A percentile compares a stretch with the other conserved stretches of the same genome.
Conservation (phyloP, 2,888 invertebrate genomes). For the Xestia xanthographa region DNA sequence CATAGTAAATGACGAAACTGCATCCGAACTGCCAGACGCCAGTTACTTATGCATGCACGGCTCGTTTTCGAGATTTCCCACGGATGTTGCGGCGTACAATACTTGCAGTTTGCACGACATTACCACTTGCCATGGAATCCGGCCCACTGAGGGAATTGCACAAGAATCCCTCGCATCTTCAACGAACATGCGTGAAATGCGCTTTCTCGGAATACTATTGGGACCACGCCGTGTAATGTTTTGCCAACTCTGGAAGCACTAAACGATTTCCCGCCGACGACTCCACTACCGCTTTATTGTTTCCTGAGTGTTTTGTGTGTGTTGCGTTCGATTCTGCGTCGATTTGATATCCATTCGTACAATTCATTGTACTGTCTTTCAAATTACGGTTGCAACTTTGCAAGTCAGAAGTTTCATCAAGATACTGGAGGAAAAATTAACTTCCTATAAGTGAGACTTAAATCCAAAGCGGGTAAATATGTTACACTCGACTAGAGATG, state of each 20-base stretch:
- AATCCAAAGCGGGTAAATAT: conserved; percentile 55
- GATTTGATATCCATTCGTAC: conserved; percentile 10
- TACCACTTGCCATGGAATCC: conserved; percentile 66
- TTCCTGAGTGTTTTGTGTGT: conserved; percentile 47
- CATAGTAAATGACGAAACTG: conserved; percentile 60
- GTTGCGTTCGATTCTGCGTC: conserved; percentile 22
- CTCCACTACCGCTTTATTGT: conserved; percentile 45
- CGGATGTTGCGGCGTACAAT: conserved; percentile 72
- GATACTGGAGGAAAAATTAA: not conserved
- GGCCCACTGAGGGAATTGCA: conserved; percentile 62
- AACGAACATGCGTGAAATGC: conserved; percentile 63
- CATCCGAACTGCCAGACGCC: conserved; percentile 49
- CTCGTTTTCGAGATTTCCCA: conserved; percentile 79
- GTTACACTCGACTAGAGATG: conserved; percentile 69
- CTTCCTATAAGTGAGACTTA: not conserved
- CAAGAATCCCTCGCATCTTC: conserved; percentile 64
- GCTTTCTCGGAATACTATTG: conserved; percentile 55
- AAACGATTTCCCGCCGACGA: conserved; percentile 44
- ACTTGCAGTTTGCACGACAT: conserved; percentile 65
- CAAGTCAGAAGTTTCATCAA: not conserved
- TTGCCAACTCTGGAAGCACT: conserved; percentile 50
- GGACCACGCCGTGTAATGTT: conserved; percentile 31
- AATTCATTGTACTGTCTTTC: not conserved
- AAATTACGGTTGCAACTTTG: not conserved
- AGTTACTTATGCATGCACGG: conserved; percentile 73